phyloP scores from a whole-genome alignment of 2,888 invertebrate genomes.

The Drosophila austrosaltans region DNA sequence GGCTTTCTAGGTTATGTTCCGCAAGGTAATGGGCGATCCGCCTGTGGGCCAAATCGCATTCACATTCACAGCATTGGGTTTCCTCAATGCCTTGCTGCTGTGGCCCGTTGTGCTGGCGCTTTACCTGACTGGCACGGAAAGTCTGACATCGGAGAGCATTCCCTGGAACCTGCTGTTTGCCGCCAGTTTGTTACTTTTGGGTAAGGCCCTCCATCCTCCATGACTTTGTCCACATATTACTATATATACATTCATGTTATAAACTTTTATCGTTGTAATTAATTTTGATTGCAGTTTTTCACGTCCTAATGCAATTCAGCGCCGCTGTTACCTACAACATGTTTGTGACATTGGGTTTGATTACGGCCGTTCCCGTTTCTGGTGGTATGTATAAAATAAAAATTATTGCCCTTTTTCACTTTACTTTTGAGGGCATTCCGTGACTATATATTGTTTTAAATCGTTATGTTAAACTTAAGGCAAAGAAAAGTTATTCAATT shows the following conservation, averaged over 20 bases:
- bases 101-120: constrained; percentile 96
- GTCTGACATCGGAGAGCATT: constrained; percentile 90
- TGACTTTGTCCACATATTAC: not conserved
- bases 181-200: constrained; percentile 91
- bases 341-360: constrained; percentile 96
- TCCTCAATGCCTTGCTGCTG: constrained; percentile 93
- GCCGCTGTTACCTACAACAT: constrained; percentile 96
- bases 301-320: constrained; percentile 96
- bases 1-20: constrained; percentile 91
- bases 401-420: constrained; percentile 4
- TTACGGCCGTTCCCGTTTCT: constrained; percentile 96
- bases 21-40: constrained; percentile 96
- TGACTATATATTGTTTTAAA: constrained; percentile 60
- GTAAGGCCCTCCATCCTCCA: constrained; percentile 84
- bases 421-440: constrained; percentile 40
- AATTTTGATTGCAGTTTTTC: constrained; percentile 89
- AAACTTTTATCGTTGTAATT: constrained; percentile 57
- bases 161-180: constrained; percentile 94
- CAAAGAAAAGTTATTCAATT: constrained; percentile 9
- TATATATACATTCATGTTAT: constrained; percentile 23
- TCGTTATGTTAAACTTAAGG: constrained; percentile 43
- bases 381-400: constrained; percentile 88
- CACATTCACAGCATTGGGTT: constrained; percentile 95
- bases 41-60: constrained; percentile 95
- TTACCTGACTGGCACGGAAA: constrained; percentile 94